Conservation (phyloP, 2,113 vertebrate genomes). For the Etia nguti region DNA sequence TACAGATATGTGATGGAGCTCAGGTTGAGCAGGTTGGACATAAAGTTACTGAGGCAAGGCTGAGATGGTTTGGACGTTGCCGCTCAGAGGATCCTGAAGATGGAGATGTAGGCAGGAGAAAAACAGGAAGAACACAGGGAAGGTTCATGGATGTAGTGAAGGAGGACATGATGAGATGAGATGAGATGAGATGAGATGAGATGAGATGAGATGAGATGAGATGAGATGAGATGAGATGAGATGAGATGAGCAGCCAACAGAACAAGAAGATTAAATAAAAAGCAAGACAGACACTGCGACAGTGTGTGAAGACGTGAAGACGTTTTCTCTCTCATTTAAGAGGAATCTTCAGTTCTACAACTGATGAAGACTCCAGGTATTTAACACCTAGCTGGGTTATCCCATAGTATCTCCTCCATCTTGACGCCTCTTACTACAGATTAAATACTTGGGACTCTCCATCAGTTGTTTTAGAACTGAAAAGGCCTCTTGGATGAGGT, state of each 20-base stretch:
- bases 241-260: too few relatives aligned
- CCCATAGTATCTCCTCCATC: background rate
- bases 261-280: background rate
- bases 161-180: too few relatives aligned
- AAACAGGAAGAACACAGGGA: background rate
- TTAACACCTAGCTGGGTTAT: background rate
- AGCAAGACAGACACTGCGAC: background rate
- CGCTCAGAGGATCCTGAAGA: background rate
- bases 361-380: background rate
- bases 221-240: too few relatives aligned
- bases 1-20: background rate
- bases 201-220: too few relatives aligned
- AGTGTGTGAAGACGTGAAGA: too few relatives aligned
- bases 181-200: too few relatives aligned
- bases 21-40: background rate
- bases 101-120: background rate
- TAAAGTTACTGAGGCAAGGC: background rate
- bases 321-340: background rate
- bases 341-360: background rate
- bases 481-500: background rate
- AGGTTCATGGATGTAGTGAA: too few relatives aligned
- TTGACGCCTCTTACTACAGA: accelerated
- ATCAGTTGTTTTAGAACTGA: background rate
- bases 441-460: background rate
- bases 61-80: background rate